These are phyloP conservation scores for Microhierax caerulescens DNA, from an alignment of 2,797 vertebrate species.

Conservation along the genomic window DNA sequence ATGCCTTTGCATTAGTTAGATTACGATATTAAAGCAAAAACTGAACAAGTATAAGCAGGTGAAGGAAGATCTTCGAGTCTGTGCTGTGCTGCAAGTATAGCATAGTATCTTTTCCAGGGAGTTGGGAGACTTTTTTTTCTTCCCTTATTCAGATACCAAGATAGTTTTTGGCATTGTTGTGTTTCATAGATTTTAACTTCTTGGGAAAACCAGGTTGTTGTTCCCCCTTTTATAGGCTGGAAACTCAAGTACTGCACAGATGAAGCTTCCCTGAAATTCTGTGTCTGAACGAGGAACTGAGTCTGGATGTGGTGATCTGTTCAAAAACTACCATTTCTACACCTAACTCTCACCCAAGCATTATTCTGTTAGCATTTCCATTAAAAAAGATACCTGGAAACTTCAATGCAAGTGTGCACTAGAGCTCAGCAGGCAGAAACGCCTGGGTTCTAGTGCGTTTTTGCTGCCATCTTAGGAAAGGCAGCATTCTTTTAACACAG, in stretches of 20 bases:
- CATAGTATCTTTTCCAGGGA: background rate
- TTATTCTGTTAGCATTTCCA: background rate
- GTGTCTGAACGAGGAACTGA: background rate
- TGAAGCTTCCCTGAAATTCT: background rate
- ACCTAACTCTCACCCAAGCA: background rate
- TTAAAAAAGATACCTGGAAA: background rate
- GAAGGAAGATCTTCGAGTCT: background rate
- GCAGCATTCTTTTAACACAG: background rate
- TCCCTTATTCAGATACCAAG: background rate
- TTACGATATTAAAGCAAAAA: background rate
- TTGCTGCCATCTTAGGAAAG: background rate
- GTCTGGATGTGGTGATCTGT: background rate
- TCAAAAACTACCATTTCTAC: background rate
- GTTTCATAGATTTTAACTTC: background rate
- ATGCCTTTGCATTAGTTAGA: conserved; percentile 56
- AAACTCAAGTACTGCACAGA: background rate
- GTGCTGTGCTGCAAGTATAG: background rate
- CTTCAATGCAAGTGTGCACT: background rate
- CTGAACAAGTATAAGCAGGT: background rate
- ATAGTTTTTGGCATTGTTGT: background rate
- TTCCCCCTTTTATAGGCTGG: background rate
- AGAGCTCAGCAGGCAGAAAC: background rate
- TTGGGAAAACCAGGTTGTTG: background rate
- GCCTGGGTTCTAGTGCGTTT: background rate
- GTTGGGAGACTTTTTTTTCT: background rate